Evolutionary conservation across 2,113 vertebrate genomes (phyloP).

Genomic region (Halichoeres trimaculatus): DNA sequence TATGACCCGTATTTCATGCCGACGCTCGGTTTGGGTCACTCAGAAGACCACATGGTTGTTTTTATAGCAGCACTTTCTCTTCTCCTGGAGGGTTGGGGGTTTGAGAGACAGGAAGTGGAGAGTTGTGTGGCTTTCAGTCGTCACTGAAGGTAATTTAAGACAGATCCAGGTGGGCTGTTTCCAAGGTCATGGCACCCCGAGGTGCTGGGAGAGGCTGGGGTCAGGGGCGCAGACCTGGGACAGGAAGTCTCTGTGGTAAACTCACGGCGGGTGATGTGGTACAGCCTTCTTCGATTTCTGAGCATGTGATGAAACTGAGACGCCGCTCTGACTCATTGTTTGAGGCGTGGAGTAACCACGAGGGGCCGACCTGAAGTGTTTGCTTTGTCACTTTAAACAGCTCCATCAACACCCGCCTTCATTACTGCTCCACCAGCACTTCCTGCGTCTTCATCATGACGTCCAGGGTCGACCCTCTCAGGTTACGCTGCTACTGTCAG

Average conservation of each 20-base stretch:
- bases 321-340: too few species aligned
- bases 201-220: constrained; percentile 37
- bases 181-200: constrained; percentile 61
- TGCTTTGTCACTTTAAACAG: constrained; percentile 47
- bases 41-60: background rate
- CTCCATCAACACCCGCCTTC: constrained; percentile 62
- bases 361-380: constrained; percentile 47
- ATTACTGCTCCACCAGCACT: constrained; percentile 61
- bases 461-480: constrained; percentile 66
- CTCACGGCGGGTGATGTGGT: constrained; percentile 22
- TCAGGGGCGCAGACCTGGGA: constrained; percentile 55
- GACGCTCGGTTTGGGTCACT: too few species aligned
- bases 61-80: constrained; percentile 10
- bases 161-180: constrained; percentile 64
- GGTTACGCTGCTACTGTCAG: constrained; percentile 70
- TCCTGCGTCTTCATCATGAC: constrained; percentile 48
- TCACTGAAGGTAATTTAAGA: constrained; percentile 67
- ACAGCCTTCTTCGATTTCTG: constrained; percentile 42
- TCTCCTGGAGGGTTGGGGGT: background rate
- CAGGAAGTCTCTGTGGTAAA: constrained; percentile 58
- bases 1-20: background rate
- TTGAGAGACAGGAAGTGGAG: constrained; percentile 6
- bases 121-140: constrained; percentile 24
- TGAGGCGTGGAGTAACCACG: constrained; percentile 48
- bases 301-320: too few species aligned